Conservation (phyloP, 2,113 vertebrate genomes). For the Phaetusa simplex region DNA sequence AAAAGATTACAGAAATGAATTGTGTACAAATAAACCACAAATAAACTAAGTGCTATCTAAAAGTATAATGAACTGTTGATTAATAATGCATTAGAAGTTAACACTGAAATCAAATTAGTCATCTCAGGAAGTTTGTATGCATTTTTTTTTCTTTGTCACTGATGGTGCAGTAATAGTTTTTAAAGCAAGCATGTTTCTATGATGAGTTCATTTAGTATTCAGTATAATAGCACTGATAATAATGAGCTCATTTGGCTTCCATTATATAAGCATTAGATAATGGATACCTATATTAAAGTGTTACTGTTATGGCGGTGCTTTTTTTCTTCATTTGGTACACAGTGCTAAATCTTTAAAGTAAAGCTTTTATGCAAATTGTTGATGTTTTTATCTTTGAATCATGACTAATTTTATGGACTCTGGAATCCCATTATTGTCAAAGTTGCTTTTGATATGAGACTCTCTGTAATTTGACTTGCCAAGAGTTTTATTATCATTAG, state of each 20-base stretch:
- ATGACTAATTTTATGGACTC: slow-evolving; percentile 61
- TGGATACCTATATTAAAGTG: slow-evolving; percentile 75
- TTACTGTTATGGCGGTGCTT: slow-evolving; percentile 47
- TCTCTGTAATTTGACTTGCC: slow-evolving; percentile 33
- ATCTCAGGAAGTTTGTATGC: slow-evolving; percentile 65
- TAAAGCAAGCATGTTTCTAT: slow-evolving; percentile 59
- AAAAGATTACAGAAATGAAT: slow-evolving; percentile 67
- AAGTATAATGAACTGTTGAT: slow-evolving; percentile 76
- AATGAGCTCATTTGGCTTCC: slow-evolving; percentile 74
- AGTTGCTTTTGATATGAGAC: slow-evolving; percentile 40
- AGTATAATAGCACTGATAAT: slow-evolving; percentile 73
- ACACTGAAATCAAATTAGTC: slow-evolving; percentile 75
- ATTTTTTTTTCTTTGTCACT: slow-evolving; percentile 44
- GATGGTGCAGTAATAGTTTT: slow-evolving; percentile 64
- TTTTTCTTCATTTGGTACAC: slow-evolving; percentile 66
- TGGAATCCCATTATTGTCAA: slow-evolving; percentile 59
- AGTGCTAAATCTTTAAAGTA: slow-evolving; percentile 70
- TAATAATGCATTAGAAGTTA: slow-evolving; percentile 79
- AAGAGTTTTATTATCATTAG: slow-evolving; percentile 51
- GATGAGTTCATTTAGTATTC: slow-evolving; percentile 76
- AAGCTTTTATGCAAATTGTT: slow-evolving; percentile 73
- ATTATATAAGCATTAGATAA: slow-evolving; percentile 78
- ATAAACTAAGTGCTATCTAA: slow-evolving; percentile 70
- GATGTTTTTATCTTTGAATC: slow-evolving; percentile 66
- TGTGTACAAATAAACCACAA: slow-evolving; percentile 75